A percentile compares a stretch with the other conserved stretches of the same genome.
Conservation (phyloP, 2,888 invertebrate genomes). For the Diabrotica balteata region DNA sequence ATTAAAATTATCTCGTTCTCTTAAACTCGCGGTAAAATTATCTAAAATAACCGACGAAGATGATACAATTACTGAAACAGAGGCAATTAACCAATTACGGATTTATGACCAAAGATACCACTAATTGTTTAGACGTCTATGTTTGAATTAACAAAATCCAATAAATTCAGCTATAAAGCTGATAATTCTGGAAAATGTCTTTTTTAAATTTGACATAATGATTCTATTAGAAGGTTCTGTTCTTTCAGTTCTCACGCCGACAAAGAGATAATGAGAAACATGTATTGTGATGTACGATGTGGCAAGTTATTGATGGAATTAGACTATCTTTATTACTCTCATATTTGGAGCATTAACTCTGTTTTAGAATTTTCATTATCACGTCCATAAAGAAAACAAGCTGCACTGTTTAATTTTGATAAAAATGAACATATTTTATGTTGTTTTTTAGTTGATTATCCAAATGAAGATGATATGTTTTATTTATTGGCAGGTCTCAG, state of each 20-base stretch:
- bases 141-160: constrained; percentile 38
- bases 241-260: constrained; percentile 10
- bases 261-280: constrained; percentile 18
- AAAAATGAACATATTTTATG: too few relatives aligned
- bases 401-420: too few relatives aligned
- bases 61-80: constrained; percentile 28
- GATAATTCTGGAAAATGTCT: constrained; percentile 29
- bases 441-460: too few relatives aligned
- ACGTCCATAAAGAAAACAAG: too few relatives aligned
- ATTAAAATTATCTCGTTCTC: too few relatives aligned
- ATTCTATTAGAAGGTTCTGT: constrained; percentile 18
- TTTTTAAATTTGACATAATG: constrained; percentile 37
- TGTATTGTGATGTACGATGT: constrained; percentile 11
- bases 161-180: constrained; percentile 29
- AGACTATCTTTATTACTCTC: constrained; percentile 15
- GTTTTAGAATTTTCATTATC: neutral
- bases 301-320: constrained; percentile 16
- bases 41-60: neutral
- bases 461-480: too few relatives aligned
- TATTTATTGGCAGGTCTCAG: too few relatives aligned
- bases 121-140: constrained; percentile 39
- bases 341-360: constrained; percentile 6
- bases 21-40: too few relatives aligned
- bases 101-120: constrained; percentile 35
- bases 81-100: constrained; percentile 29